Evolutionary conservation across 2,888 invertebrate species (phyloP).

Genomic region (Machimus atricapillus): DNA sequence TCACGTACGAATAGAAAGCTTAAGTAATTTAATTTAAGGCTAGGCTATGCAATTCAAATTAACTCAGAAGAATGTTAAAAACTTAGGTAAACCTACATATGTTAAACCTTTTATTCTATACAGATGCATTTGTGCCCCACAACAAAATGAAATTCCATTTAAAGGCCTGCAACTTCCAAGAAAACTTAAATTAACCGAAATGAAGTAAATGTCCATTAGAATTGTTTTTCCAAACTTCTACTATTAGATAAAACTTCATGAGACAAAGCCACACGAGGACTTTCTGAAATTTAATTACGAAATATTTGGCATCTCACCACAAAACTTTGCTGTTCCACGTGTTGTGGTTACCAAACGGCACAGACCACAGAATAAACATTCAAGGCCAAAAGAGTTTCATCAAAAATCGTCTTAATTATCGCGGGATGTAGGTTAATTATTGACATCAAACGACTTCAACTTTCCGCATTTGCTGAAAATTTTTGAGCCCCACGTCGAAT

Average conservation of each 20-base stretch:
- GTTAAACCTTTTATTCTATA: neutral
- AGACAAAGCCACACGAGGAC: neutral
- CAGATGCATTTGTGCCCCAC: neutral
- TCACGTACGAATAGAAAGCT: neutral
- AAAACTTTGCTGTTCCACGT: neutral
- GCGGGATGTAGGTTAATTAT: slow-evolving; percentile 11
- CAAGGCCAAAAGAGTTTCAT: neutral
- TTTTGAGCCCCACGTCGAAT: neutral
- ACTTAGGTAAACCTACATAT: too few relatives aligned
- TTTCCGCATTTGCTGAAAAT: neutral
- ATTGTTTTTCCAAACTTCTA: neutral
- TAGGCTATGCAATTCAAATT: neutral
- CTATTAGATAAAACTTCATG: neutral
- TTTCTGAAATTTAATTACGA: slow-evolving; percentile 1
- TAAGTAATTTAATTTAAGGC: neutral
- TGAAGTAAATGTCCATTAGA: neutral
- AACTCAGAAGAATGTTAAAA: neutral
- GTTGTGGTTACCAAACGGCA: neutral
- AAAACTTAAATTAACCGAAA: neutral
- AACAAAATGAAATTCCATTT: neutral
- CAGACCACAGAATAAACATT: neutral
- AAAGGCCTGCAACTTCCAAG: neutral
- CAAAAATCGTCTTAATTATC: neutral
- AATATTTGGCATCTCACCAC: neutral
- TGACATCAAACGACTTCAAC: neutral